Evolutionary conservation across 2,888 invertebrate species (phyloP), one percentile per base, ranked within the genome.

Genomic region (Timandra comae): DNA sequence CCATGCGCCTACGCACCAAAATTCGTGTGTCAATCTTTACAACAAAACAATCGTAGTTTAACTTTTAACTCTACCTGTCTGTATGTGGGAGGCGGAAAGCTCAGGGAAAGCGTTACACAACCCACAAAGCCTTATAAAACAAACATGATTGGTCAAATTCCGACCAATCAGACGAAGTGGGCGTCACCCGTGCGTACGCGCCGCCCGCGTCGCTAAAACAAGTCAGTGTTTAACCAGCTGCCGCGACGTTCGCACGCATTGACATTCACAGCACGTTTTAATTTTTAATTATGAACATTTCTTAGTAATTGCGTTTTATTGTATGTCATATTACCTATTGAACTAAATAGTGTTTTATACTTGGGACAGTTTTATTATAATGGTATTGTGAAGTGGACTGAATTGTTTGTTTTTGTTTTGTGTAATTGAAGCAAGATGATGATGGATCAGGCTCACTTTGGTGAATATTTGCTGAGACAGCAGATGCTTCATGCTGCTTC

Each of bases 401-500:
- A 51, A 52, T 58, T 55, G 49, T 49, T 57, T 39, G 39, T 56
- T 39, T 29, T 51, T 58, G 56, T 45, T 55, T 48, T 41, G 49
- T 52, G 28, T 42, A 48, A 29, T 1, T 16, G 23, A 33, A 19
- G 30, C 53, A 73, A 41, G 36, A 85, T 82, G 82, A 85, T 85
- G 85, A 85, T 85, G 85, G 84, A 84, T 64, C 85, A 85, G 59
- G 77, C 81, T 9, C 84, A 84, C 48, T 79, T 85, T 36, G 80
- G 82, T 37, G 85, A 85, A 61, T 85, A 84, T 55, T 63, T 85
- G 63, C 65, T 85, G 62, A 73, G 85, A 51, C 85, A 85, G 57
- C 85, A 85, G 65, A 85, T 85, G 84, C 48, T 85, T 49, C 85
- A 85, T 33, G 85, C 84, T 9, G 85, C 81, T 7, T 81, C 82